phyloP scores from a whole-genome alignment of 2,888 invertebrate genomes.

The Amblyjoppa proteus region DNA sequence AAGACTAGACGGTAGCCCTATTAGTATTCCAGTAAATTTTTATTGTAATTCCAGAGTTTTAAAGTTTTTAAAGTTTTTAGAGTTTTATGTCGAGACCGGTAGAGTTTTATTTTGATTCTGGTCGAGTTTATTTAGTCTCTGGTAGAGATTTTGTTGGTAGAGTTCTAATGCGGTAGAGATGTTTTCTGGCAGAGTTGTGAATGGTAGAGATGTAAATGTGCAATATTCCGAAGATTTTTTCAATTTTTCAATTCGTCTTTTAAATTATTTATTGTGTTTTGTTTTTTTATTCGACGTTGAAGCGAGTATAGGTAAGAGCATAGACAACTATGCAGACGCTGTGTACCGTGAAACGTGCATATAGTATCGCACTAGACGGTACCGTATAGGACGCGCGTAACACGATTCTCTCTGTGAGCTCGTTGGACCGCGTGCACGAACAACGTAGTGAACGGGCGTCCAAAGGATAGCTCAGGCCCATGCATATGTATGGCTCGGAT shows the following conservation, averaged over 20 bases:
- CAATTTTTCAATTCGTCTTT: neutral
- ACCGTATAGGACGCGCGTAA: slow-evolving; percentile 44
- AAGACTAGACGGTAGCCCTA: too few relatives aligned
- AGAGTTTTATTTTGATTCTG: too few relatives aligned
- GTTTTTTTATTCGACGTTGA: neutral
- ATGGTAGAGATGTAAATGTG: too few relatives aligned
- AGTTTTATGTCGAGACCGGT: too few relatives aligned
- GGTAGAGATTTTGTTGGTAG: too few relatives aligned
- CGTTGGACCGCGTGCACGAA: slow-evolving; percentile 64
- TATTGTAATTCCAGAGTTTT: too few relatives aligned
- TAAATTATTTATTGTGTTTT: neutral
- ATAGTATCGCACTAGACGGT: slow-evolving; percentile 30
- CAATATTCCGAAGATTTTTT: neutral
- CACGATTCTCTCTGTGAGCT: slow-evolving; percentile 63
- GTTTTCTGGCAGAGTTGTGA: too few relatives aligned
- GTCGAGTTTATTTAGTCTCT: too few relatives aligned
- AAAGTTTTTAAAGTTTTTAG: too few relatives aligned
- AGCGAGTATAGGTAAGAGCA: neutral
- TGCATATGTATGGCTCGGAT: slow-evolving; percentile 65
- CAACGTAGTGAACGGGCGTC: slow-evolving; percentile 60
- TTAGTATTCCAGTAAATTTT: too few relatives aligned
- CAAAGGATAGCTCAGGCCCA: slow-evolving; percentile 62
- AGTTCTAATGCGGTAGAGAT: too few relatives aligned
- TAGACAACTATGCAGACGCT: slow-evolving; percentile 3
- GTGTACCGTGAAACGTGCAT: neutral